Evolutionary conservation across 2,113 vertebrate genomes (phyloP).

Genomic region (Ameiurus melas): DNA sequence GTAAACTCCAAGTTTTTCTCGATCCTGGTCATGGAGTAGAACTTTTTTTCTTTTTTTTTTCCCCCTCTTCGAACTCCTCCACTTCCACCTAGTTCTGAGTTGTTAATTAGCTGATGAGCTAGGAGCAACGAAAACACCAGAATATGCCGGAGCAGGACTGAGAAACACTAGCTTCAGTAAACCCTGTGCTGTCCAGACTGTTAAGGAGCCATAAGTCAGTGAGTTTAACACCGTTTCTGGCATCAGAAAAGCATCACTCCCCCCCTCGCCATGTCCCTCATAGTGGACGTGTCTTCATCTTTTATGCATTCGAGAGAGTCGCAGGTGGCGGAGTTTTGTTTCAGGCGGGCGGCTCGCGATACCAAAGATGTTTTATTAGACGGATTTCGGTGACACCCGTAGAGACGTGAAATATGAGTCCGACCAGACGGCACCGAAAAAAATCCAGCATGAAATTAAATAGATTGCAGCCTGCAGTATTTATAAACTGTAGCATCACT

Average conservation of each 20-base stretch:
- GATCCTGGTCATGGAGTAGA: background rate
- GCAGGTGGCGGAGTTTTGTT: constrained; percentile 47
- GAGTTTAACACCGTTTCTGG: constrained; percentile 10
- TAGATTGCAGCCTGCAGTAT: constrained; percentile 36
- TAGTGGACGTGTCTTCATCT: constrained; percentile 42
- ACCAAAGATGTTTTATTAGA: constrained; percentile 36
- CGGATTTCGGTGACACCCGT: constrained; percentile 13
- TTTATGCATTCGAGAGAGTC: constrained; percentile 49
- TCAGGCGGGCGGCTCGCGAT: constrained; percentile 32
- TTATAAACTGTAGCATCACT: constrained; percentile 23
- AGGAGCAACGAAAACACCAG: background rate
- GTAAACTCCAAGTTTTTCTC: background rate
- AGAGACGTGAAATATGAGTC: constrained; percentile 44
- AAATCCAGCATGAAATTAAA: constrained; percentile 42
- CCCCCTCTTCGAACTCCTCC: background rate
- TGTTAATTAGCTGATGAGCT: background rate
- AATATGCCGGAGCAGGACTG: background rate
- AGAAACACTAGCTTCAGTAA: constrained; percentile 1
- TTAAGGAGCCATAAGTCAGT: background rate
- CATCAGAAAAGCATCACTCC: constrained; percentile 17
- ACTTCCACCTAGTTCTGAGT: background rate
- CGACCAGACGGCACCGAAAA: constrained; percentile 25
- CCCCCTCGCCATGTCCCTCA: constrained; percentile 30
- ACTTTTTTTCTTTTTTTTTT: background rate
- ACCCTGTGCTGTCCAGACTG: background rate